Evolutionary conservation across 1,140 invertebrate genomes (phyloP).

Genomic region (Araneus ventricosus): DNA sequence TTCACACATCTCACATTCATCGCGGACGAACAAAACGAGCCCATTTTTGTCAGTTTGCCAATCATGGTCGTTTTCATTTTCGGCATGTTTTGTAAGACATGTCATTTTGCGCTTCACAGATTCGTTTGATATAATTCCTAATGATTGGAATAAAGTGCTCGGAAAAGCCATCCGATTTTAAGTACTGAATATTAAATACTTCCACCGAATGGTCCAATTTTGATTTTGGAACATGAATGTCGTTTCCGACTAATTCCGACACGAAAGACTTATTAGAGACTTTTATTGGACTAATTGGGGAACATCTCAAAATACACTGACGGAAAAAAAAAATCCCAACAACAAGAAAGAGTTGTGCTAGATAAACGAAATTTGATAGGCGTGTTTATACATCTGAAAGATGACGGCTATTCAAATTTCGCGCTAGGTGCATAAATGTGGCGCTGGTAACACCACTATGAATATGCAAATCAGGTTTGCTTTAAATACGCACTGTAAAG

Average conservation of each 20-base stretch:
- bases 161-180: background rate
- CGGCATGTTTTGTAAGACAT: constrained; percentile 22
- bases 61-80: constrained; percentile 18
- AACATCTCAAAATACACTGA: constrained; percentile 17
- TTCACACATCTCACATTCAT: background rate
- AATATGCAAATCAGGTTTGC: no score
- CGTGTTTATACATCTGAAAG: no score
- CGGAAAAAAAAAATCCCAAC: no score
- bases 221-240: background rate
- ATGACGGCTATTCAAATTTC: no score
- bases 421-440: no score
- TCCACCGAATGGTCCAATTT: background rate
- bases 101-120: constrained; percentile 3
- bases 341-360: no score
- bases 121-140: constrained; percentile 42
- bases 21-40: background rate
- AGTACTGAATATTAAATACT: constrained; percentile 40
- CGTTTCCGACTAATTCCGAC: constrained; percentile 18
- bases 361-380: no score
- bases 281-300: constrained; percentile 33
- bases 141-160: constrained; percentile 12
- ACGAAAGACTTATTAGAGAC: constrained; percentile 31
- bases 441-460: no score
- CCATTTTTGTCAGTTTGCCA: constrained; percentile 5
- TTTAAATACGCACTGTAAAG: no score